phyloP scores from a whole-genome alignment of 2,888 invertebrate species.

The Cosmia trapezina region DNA sequence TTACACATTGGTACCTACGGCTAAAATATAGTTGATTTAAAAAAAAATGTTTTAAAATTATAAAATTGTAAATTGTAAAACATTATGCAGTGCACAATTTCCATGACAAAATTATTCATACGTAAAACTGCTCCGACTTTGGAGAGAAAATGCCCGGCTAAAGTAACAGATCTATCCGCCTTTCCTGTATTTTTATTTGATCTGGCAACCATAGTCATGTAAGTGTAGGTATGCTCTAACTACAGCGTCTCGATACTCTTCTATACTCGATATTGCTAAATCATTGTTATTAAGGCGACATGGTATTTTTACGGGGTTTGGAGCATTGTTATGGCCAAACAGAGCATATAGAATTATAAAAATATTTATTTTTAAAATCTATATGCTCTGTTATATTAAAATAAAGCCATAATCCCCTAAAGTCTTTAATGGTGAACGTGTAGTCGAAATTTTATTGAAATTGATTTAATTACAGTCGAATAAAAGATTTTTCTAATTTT shows the following conservation, averaged over 20 bases:
- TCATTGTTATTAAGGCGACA: constrained; percentile 51
- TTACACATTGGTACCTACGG: constrained; percentile 38
- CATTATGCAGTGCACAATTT: constrained; percentile 6
- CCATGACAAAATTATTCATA: constrained; percentile 27
- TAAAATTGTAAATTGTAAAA: constrained; percentile 8
- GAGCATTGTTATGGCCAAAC: too few relatives aligned
- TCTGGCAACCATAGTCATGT: constrained; percentile 44
- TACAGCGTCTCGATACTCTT: constrained; percentile 4
- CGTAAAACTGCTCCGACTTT: not conserved
- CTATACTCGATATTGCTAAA: constrained; percentile 28
- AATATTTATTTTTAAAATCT: too few relatives aligned
- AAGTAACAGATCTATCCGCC: constrained; percentile 37
- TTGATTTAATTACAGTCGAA: too few relatives aligned
- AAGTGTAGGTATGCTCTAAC: constrained; percentile 37
- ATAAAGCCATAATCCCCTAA: too few relatives aligned
- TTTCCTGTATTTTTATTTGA: constrained; percentile 14
- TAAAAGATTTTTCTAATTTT: too few relatives aligned
- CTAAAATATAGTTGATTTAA: not conserved
- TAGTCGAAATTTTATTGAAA: too few relatives aligned
- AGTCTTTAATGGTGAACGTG: too few relatives aligned
- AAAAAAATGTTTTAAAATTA: constrained; percentile 4
- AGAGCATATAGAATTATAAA: too few relatives aligned
- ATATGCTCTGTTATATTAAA: too few relatives aligned
- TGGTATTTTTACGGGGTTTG: too few relatives aligned
- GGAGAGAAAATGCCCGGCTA: constrained; percentile 25